Conservation (phyloP, 2,113 vertebrate genomes). For the Bothrops jararaca region DNA sequence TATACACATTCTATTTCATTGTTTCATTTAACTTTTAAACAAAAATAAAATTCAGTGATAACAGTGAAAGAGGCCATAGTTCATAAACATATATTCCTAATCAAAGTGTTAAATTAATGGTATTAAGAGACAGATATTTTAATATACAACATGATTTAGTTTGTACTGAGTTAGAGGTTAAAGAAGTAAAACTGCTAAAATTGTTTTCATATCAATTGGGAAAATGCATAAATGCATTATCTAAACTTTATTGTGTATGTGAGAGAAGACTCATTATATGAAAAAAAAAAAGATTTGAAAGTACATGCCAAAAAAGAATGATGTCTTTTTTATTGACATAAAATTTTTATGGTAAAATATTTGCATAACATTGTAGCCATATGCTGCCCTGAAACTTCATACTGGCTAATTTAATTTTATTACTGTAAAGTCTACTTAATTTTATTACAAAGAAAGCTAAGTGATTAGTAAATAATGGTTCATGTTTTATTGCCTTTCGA, state of each 20-base stretch:
- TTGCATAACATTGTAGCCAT: slow-evolving; percentile 17
- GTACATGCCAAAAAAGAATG: neutral
- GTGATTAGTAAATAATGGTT: neutral
- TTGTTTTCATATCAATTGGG: neutral
- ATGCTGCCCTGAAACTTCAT: slow-evolving; percentile 33
- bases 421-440: neutral
- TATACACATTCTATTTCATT: neutral
- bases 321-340: neutral
- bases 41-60: neutral
- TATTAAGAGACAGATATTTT: neutral
- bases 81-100: slow-evolving; percentile 1
- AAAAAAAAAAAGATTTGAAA: neutral
- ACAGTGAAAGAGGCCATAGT: neutral
- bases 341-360: neutral
- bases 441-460: neutral
- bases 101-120: neutral
- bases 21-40: neutral
- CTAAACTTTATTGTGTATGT: neutral
- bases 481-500: neutral
- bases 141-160: neutral
- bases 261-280: neutral
- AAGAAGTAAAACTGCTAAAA: neutral
- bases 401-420: neutral
- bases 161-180: neutral
- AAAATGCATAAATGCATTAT: neutral